phyloP scores from a whole-genome alignment of 2,113 vertebrate genomes.

The Chinchilla lanigera region DNA sequence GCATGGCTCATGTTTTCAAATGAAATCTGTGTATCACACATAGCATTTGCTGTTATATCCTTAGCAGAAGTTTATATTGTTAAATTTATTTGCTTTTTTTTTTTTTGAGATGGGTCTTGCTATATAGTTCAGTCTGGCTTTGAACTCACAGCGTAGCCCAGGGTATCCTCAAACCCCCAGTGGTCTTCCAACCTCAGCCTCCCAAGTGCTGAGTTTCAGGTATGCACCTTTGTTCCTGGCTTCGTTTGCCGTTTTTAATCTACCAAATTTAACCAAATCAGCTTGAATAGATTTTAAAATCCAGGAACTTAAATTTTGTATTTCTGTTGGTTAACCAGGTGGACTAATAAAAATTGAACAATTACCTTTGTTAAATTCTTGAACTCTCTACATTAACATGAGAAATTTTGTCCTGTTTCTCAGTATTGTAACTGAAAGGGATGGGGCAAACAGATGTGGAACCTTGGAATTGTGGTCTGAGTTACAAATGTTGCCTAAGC shows the following conservation, averaged over 20 bases:
- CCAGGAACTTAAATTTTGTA: background rate
- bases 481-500: background rate
- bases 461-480: background rate
- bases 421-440: background rate
- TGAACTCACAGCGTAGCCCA: background rate
- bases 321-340: background rate
- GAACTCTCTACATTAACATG: background rate
- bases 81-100: background rate
- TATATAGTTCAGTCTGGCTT: background rate
- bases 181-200: background rate
- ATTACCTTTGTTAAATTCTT: background rate
- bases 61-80: background rate
- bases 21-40: conserved; percentile 23
- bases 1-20: background rate
- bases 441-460: background rate
- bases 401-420: background rate
- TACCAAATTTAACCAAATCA: background rate
- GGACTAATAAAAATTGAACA: background rate
- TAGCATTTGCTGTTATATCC: background rate
- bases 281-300: background rate
- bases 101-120: background rate
- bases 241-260: background rate
- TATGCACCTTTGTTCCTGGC: background rate
- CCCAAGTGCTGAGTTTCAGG: background rate
- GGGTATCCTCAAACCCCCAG: background rate